Conservation (phyloP, 2,113 vertebrate species). For the Marcusenius ussheri region DNA sequence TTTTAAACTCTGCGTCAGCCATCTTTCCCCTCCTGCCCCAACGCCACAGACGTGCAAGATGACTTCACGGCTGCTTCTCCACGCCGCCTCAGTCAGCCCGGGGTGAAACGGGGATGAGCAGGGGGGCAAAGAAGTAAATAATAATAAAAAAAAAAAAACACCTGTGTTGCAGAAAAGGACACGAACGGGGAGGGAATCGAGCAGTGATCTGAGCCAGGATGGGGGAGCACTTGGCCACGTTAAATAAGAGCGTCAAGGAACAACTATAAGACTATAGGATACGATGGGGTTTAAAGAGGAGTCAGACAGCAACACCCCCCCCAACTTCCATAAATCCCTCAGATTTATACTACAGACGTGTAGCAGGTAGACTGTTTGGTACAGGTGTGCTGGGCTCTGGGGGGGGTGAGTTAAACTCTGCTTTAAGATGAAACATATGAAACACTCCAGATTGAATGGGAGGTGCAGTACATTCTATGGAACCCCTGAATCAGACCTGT, state of each 20-base stretch:
- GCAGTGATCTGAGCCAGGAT: neutral
- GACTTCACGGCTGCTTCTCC: constrained; percentile 37
- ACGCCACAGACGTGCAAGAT: constrained; percentile 25
- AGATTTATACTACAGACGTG: neutral
- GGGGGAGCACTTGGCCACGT: neutral
- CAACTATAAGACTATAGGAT: neutral
- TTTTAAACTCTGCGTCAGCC: constrained; percentile 29
- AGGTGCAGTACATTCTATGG: neutral
- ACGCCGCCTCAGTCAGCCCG: neutral
- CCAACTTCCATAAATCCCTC: neutral
- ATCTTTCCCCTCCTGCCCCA: neutral
- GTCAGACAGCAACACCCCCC: neutral
- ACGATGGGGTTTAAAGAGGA: neutral
- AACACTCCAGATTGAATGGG: neutral
- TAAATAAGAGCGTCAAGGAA: neutral
- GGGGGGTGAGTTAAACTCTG: neutral
- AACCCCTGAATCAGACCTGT: neutral
- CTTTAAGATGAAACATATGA: neutral
- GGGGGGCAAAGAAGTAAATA: neutral
- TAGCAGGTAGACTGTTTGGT: neutral
- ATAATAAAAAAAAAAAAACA: neutral
- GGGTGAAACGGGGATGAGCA: neutral
- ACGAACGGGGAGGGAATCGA: neutral
- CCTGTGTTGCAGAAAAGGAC: neutral
- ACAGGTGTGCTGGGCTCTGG: neutral